Percentiles rank a stretch among this genome's conserved stretches.
Conservation (phyloP, 1,140 invertebrate genomes). For the Trialeurodes vaporariorum region DNA sequence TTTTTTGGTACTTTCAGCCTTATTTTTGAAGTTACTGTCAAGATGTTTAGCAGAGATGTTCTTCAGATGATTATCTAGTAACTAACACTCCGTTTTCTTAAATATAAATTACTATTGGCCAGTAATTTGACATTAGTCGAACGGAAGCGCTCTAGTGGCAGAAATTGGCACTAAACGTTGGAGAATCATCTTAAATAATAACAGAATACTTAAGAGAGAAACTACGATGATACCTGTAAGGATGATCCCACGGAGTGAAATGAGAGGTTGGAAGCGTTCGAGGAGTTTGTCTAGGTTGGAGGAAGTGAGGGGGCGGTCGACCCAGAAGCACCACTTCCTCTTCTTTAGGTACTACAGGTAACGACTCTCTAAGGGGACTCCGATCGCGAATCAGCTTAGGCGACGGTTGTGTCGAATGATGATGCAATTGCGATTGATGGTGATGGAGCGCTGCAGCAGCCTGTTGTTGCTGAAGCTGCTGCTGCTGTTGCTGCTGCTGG, state of each 20-base stretch:
- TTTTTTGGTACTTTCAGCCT: too few relatives aligned
- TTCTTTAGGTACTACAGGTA: conserved; percentile 18
- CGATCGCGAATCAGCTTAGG: conserved; percentile 13
- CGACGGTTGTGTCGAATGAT: background rate
- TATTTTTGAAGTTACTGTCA: too few relatives aligned
- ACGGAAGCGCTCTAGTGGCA: too few relatives aligned
- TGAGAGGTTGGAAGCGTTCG: conserved; percentile 21
- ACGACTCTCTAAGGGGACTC: conserved; percentile 17
- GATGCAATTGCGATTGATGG: background rate
- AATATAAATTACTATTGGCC: too few relatives aligned
- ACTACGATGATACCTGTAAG: conserved; percentile 20
- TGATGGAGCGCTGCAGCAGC: background rate
- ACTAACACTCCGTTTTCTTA: too few relatives aligned
- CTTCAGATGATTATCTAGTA: too few relatives aligned
- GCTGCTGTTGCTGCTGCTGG: conserved; percentile 31
- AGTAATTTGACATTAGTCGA: too few relatives aligned
- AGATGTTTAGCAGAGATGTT: too few relatives aligned
- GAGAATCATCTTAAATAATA: too few relatives aligned
- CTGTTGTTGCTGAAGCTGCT: conserved; percentile 29
- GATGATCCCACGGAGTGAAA: conserved; percentile 24
- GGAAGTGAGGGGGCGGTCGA: conserved; percentile 20
- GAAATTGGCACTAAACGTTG: too few relatives aligned
- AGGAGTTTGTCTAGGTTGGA: conserved; percentile 18
- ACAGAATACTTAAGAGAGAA: too few relatives aligned
- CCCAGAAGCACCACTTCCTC: conserved; percentile 21